Conservation (phyloP, 2,113 vertebrate species). For the Notechis scutatus region DNA sequence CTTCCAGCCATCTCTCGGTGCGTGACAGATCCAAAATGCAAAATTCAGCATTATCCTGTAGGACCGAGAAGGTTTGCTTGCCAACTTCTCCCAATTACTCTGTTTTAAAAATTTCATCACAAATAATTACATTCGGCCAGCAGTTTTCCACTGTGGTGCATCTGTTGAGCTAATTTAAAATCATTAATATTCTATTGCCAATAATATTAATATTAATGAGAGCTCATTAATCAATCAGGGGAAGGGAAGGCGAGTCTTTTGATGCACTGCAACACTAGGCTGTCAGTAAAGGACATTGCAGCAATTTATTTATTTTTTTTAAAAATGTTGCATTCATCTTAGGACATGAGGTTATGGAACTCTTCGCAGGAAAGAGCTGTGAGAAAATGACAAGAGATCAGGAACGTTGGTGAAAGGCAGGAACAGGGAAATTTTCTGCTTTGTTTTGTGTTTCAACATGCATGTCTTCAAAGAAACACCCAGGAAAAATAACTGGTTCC, state of each 20-base stretch:
- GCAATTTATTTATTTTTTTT: neutral
- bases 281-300: rapidly evolving
- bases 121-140: neutral
- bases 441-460: neutral
- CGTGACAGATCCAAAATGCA: neutral
- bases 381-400: rapidly evolving
- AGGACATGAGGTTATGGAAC: rapidly evolving
- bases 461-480: slow-evolving; percentile 12
- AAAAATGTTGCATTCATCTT: neutral
- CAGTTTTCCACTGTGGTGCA: slow-evolving; percentile 2
- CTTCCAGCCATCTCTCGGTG: neutral
- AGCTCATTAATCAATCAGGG: neutral
- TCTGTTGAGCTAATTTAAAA: neutral
- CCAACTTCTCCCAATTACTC: neutral
- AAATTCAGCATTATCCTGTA: neutral
- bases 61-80: neutral
- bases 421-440: neutral
- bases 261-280: neutral
- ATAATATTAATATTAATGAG: neutral
- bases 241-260: neutral
- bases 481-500: slow-evolving; percentile 37
- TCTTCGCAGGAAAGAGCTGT: rapidly evolving
- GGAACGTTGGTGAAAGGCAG: too few relatives aligned
- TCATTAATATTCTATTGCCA: neutral
- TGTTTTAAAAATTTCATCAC: neutral